Evolutionary conservation across 2,888 invertebrate genomes (phyloP), one percentile per base, ranked within the genome.

Genomic region (Charanyca ferruginea): DNA sequence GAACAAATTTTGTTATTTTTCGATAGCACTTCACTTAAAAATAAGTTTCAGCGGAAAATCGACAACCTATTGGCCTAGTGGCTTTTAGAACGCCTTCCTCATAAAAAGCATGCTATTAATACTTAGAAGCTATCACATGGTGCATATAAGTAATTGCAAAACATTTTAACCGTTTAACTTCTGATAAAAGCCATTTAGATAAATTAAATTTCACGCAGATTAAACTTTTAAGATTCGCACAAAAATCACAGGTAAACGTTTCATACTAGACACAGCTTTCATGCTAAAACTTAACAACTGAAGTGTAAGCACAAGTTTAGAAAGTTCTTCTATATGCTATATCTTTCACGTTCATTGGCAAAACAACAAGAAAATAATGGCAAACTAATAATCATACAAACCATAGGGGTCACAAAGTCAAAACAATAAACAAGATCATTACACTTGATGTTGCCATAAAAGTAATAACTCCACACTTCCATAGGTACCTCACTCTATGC

Each of bases 161-260:
- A 59, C 42, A 60, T 68, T 66, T 57, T 79, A 80, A 80, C 59
- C 77, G 71, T 65, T 79, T 77, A 77, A 67, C 68, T 79, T 75
- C 85, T 88, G 87, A 91, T 90, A 86, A 85, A 83, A 90, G 81
- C 84, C 84, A 87, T 89, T 91, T 85, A 20, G 86, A 80, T 89
- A 90, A 91, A 93, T 90, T 90, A 88, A 90, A 93, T 94, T 94
- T 93, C 91, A 94, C 90, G 93, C 87, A 86, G 79, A 83, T 88
- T 73, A 82, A 86, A 87, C 87, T 89, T 86, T 38, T 18, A 87
- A 83, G 83, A 86, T 87, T 87, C 84, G 84, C 84, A 85, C 77
- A 84, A 83, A 88, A 88, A 89, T 90, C 89, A 84, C 13, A 20
- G 32, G 54, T 32, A 64, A 42, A 66, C 38, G 16, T 16, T 59